These are phyloP conservation scores for Caenorhabditis brenneri DNA, from an alignment of 1,140 invertebrate species.

Conservation along the genomic window DNA sequence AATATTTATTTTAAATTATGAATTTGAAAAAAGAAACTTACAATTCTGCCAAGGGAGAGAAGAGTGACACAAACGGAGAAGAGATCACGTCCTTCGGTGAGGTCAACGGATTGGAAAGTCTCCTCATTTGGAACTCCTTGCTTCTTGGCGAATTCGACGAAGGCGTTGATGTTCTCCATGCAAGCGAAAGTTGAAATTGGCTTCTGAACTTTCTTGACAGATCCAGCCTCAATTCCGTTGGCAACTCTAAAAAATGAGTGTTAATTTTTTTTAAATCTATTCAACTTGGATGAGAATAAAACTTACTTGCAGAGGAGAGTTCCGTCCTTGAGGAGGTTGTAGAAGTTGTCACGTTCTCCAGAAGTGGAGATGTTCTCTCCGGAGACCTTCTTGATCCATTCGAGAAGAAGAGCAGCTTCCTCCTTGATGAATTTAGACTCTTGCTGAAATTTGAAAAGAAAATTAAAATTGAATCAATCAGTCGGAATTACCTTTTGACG, in stretches of 20 bases:
- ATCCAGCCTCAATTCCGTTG: slow-evolving; percentile 74
- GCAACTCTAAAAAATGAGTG: slow-evolving; percentile 62
- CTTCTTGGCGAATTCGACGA: slow-evolving; percentile 83
- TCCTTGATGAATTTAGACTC: slow-evolving; percentile 92
- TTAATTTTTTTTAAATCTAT: background rate
- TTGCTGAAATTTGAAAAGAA: slow-evolving; percentile 78
- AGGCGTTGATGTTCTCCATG: slow-evolving; percentile 97
- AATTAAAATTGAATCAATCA: slow-evolving; percentile 50
- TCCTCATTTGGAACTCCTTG: slow-evolving; percentile 91
- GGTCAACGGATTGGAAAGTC: slow-evolving; percentile 82
- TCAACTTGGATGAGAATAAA: slow-evolving; percentile 7
- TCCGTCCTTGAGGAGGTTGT: slow-evolving; percentile 72
- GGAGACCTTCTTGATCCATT: slow-evolving; percentile 86
- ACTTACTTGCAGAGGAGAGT: slow-evolving; percentile 71
- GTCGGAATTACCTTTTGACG: slow-evolving; percentile 73
- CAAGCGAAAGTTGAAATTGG: slow-evolving; percentile 89
- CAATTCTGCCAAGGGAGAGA: slow-evolving; percentile 90
- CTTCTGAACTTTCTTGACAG: slow-evolving; percentile 85
- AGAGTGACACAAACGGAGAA: slow-evolving; percentile 91
- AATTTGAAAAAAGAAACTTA: slow-evolving; percentile 71
- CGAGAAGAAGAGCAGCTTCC: slow-evolving; percentile 83
- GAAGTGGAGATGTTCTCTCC: slow-evolving; percentile 80
- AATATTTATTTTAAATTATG: background rate
- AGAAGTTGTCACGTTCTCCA: slow-evolving; percentile 83
- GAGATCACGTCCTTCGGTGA: slow-evolving; percentile 92